Percentiles rank a stretch among this genome's conserved stretches.
These are phyloP conservation scores for Meloe dianella DNA, from an alignment of 2,888 invertebrate genomes.

Conservation along the genomic window DNA sequence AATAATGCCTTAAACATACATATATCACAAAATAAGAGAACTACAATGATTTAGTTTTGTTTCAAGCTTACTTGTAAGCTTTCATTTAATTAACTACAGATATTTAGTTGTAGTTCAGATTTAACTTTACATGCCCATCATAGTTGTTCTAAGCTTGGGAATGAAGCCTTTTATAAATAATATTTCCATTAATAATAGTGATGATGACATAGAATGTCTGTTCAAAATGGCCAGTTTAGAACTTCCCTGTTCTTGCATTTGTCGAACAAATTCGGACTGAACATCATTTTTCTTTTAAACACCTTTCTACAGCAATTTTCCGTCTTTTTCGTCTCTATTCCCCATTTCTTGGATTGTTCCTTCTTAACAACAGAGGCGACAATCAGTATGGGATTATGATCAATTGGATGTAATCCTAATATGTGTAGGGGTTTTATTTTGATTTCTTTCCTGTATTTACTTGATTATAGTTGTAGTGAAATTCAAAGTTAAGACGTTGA, in stretches of 20 bases:
- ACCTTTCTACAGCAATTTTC: not conserved
- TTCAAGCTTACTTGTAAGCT: not conserved
- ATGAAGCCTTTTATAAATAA: not conserved
- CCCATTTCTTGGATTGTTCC: not conserved
- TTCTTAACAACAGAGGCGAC: not conserved
- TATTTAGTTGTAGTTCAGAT: not conserved
- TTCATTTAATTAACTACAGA: not conserved
- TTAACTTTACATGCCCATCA: not conserved
- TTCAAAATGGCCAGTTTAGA: not conserved
- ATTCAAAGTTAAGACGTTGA: not conserved
- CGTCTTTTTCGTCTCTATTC: not conserved
- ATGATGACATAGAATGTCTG: not conserved
- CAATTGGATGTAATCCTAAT: not conserved
- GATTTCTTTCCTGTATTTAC: not conserved
- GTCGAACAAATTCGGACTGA: slow-evolving; percentile 22
- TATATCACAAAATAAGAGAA: not conserved
- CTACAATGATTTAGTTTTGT: not conserved
- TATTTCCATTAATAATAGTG: not conserved
- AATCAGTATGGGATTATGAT: not conserved
- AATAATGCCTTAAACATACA: not conserved
- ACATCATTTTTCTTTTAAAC: not conserved
- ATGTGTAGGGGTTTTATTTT: not conserved
- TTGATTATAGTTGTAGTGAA: not conserved
- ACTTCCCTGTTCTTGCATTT: not conserved
- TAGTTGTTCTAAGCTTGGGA: not conserved